Evolutionary conservation across 2,113 vertebrate genomes (phyloP), one percentile per base, ranked within the genome.

Genomic region (Donacobius atricapilla): DNA sequence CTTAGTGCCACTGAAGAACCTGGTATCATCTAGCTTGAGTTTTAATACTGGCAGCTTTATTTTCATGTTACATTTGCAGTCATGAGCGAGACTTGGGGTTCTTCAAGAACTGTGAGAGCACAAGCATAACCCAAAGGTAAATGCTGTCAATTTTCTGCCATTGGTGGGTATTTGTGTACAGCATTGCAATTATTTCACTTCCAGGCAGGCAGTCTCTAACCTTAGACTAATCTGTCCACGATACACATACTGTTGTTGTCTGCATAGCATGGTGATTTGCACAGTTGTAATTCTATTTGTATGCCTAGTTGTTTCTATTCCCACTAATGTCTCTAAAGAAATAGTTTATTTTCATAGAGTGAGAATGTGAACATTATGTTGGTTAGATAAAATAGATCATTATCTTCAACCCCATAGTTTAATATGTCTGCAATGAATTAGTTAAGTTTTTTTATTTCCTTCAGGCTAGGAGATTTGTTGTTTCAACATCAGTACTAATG

Each of bases 61-160:
- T 97, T 97, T 97, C 84, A 87, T 96, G 82, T 96, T 96, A 89
- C 70, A 89, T 89, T 94, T 96, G 77, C 60, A 94, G 44, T 94
- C 87, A 95, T 54, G 71, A 95, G 90, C 2, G 6, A 95, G 66
- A 93, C 79, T 91, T 97, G 81, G 28, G 39, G 76, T 94, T 97
- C 93, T 96, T 94, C 83, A 96, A 89, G 80, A 95, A 23, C 92
- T 89, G 73, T 87, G 89, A 92, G 83, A 95, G 86, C 83, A 87
- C 75, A 97, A 93, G 86, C 76, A n/a, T 96, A 96, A 95, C 51
- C 89, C 90, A 96, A 88, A 97, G 95, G 89, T 96, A 97, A 95
- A 97, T 91, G 84, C 83, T 93, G 66, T 93, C 78, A 95, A 39
- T 96, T 92, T 96, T 93, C 90, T 97, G 65, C 95, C 83, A 64